These are phyloP conservation scores for Oplegnathus fasciatus DNA, from an alignment of 2,113 vertebrate species.

Conservation along the genomic window DNA sequence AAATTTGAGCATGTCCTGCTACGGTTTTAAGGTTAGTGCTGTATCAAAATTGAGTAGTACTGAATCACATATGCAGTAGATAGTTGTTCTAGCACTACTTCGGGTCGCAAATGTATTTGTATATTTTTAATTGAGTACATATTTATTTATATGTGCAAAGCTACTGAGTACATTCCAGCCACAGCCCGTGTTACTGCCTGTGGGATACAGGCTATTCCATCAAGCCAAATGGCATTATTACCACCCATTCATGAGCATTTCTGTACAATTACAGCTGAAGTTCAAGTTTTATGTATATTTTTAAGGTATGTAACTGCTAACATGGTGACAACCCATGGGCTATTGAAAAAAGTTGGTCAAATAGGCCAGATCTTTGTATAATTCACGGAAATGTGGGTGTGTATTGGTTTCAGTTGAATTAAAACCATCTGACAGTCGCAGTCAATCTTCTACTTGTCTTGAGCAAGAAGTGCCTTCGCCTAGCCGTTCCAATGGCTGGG, in stretches of 20 bases:
- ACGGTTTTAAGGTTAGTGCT: neutral
- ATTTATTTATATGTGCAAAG: neutral
- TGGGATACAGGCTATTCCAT: neutral
- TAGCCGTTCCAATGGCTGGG: neutral
- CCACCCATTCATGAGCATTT: neutral
- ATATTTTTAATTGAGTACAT: constrained; percentile 4
- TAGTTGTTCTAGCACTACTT: neutral
- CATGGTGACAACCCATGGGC: neutral
- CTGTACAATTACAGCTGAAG: neutral
- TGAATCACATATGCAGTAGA: neutral
- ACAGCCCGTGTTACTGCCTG: too few relatives aligned
- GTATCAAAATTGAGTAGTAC: neutral
- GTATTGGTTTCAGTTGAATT: neutral
- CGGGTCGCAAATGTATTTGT: neutral
- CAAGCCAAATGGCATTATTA: neutral
- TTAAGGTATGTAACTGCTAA: neutral
- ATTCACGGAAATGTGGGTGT: neutral
- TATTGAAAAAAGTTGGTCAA: neutral
- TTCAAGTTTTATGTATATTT: neutral
- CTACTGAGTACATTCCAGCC: neutral
- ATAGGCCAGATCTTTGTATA: neutral
- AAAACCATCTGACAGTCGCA: constrained; percentile 8
- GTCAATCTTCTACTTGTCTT: neutral
- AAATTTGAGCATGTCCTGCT: neutral
- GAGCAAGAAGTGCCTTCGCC: neutral